Percentiles rank a stretch among this genome's conserved stretches.
Conservation (phyloP, 2,888 invertebrate genomes). For the Reticulitermes lucifugus region DNA sequence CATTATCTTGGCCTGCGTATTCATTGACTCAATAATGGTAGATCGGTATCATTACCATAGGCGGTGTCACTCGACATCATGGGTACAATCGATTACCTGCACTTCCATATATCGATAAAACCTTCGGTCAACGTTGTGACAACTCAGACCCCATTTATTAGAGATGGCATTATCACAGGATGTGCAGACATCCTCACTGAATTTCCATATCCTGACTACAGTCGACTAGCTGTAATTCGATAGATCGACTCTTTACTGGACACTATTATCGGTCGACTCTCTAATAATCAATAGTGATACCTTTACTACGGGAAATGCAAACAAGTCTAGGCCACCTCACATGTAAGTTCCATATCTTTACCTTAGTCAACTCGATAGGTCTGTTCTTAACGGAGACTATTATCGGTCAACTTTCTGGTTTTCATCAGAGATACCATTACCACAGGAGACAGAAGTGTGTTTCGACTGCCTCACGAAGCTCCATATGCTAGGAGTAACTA, state of each 20-base stretch:
- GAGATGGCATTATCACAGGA: background rate
- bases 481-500: background rate
- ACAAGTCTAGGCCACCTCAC: background rate
- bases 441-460: too few species aligned
- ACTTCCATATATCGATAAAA: background rate
- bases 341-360: background rate
- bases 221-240: background rate
- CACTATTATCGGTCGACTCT: too few species aligned
- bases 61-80: background rate
- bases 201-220: background rate
- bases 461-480: background rate
- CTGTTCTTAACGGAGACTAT: background rate
- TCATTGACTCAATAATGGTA: background rate
- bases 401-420: too few species aligned
- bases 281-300: background rate
- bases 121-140: too few species aligned
- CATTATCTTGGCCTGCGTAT: background rate
- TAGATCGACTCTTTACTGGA: background rate
- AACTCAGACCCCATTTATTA: background rate
- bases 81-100: background rate
- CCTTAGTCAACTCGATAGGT: background rate
- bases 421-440: too few species aligned
- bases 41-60: background rate
- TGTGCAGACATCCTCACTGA: background rate
- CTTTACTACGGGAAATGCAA: background rate